A percentile compares a stretch with the other conserved stretches of the same genome.
Evolutionary conservation across 2,888 invertebrate species (phyloP).

Genomic region (Trypoxylon attenuatum): DNA sequence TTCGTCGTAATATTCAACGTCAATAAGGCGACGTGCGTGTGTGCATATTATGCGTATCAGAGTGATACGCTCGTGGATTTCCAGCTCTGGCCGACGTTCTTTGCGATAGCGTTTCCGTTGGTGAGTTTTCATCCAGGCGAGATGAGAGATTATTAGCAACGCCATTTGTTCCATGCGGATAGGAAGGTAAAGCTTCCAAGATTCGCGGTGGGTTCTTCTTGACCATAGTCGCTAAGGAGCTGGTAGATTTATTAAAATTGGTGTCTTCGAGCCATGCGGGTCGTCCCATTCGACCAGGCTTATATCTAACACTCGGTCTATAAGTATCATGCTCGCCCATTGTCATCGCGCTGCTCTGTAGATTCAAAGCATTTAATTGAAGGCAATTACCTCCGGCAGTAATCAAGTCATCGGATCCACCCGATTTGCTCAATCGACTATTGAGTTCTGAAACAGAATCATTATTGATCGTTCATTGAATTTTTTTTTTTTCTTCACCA

Average conservation of each 20-base stretch:
- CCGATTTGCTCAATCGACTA: conserved; percentile 67
- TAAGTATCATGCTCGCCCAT: conserved; percentile 46
- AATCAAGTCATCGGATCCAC: conserved; percentile 65
- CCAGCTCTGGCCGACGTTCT: conserved; percentile 6
- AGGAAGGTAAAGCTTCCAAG: conserved; percentile 69
- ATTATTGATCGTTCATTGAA: too few relatives aligned
- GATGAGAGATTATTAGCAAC: too few relatives aligned
- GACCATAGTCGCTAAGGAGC: conserved; percentile 21
- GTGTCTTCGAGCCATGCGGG: conserved; percentile 64
- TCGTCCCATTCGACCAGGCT: conserved; percentile 41
- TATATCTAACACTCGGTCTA: conserved; percentile 37
- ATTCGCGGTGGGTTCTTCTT: conserved; percentile 69
- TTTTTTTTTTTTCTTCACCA: too few relatives aligned
- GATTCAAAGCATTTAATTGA: conserved; percentile 64
- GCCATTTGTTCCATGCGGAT: conserved; percentile 47
- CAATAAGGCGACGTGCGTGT: conserved; percentile 51
- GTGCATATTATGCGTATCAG: too few relatives aligned
- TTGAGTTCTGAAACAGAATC: conserved; percentile 55
- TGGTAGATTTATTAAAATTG: conserved; percentile 23
- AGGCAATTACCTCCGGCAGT: conserved; percentile 46
- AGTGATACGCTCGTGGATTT: conserved; percentile 4
- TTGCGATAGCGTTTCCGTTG: conserved; percentile 11
- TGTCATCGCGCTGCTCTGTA: conserved; percentile 61
- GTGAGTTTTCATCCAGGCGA: conserved; percentile 6
- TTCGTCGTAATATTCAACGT: conserved; percentile 24